Conservation (phyloP, 2,888 invertebrate species). For the Lithophane socia region DNA sequence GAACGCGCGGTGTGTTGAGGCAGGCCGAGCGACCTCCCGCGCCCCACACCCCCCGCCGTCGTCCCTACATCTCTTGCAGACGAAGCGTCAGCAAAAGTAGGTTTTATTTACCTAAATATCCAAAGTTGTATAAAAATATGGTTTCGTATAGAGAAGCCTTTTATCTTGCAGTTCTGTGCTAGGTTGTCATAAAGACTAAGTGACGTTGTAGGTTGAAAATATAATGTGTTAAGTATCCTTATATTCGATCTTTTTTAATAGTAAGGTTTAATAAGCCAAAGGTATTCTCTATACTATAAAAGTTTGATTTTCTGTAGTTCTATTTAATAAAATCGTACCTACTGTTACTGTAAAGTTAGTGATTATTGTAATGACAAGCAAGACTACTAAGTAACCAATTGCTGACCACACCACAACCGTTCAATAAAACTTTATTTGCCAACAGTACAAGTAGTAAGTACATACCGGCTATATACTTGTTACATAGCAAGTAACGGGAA, state of each 20-base stretch:
- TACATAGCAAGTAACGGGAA: conserved; percentile 86
- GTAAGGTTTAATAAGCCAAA: not conserved
- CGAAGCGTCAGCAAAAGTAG: conserved; percentile 76
- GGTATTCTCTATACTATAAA: not conserved
- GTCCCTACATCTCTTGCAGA: conserved; percentile 53
- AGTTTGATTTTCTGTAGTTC: not conserved
- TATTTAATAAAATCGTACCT: not conserved
- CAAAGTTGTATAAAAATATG: not conserved
- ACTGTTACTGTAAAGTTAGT: not conserved
- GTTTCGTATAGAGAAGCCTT: not conserved
- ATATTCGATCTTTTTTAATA: not conserved
- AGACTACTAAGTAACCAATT: not conserved
- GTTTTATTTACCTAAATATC: not conserved
- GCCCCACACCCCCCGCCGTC: conserved; percentile 58
- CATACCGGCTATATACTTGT: conserved; percentile 59
- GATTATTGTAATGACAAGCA: not conserved
- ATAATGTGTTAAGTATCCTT: not conserved
- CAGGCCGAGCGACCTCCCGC: conserved; percentile 82
- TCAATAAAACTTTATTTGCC: conserved; percentile 26
- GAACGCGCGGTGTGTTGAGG: conserved; percentile 87
- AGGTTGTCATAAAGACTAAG: not conserved
- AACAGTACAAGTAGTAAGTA: conserved; percentile 58
- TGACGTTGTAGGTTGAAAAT: not conserved
- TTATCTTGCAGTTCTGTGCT: not conserved
- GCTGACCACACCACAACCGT: not conserved